Conservation (phyloP, 2,113 vertebrate species). For the Silurus asotus region DNA sequence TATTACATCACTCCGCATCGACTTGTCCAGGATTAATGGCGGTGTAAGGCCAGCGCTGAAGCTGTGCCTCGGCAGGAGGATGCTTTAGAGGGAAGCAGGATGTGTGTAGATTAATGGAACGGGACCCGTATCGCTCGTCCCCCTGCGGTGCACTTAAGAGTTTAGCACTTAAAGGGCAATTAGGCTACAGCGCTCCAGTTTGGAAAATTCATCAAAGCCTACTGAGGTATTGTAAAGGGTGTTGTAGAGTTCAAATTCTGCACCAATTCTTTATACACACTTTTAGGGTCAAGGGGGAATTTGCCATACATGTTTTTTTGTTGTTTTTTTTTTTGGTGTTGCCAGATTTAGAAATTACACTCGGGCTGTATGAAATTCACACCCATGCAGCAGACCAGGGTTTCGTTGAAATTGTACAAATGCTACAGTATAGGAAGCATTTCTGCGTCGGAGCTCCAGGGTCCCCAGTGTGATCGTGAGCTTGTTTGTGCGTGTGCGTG, state of each 20-base stretch:
- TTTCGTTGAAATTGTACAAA: no score
- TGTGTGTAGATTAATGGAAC: conserved; percentile 28
- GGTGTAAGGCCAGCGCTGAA: not conserved
- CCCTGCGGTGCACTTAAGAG: conserved; percentile 17
- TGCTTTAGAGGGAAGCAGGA: not conserved
- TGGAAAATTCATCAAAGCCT: conserved; percentile 31
- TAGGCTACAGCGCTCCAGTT: not conserved
- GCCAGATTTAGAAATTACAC: not conserved
- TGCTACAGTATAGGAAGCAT: not conserved
- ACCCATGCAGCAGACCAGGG: not conserved
- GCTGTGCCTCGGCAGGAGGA: not conserved
- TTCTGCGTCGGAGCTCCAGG: no score
- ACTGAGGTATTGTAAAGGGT: not conserved
- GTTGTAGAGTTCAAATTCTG: not conserved
- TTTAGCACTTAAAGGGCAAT: conserved; percentile 39
- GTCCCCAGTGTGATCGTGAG: no score
- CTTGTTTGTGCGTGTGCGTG: no score
- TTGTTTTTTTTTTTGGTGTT: not conserved
- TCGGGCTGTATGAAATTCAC: not conserved
- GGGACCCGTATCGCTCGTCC: not conserved
- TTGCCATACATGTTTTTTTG: no score
- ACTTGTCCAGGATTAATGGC: not conserved
- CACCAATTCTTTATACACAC: not conserved
- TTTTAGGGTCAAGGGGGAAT: not conserved
- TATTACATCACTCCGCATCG: not conserved